A percentile compares a stretch with the other conserved stretches of the same genome.
Evolutionary conservation across 2,888 invertebrate species (phyloP).

Genomic region (Heliconius cydno): DNA sequence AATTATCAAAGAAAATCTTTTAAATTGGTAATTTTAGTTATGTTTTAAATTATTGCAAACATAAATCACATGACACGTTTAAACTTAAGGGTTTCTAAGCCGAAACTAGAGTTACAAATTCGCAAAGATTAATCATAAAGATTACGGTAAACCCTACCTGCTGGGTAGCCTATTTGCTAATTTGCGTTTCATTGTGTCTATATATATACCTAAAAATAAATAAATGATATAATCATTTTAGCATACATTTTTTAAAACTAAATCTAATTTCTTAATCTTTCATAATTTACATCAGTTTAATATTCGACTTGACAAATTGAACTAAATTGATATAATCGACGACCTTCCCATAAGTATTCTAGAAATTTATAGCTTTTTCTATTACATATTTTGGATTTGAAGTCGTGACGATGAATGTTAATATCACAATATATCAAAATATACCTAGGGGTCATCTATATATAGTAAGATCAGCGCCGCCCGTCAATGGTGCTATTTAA

Average conservation of each 20-base stretch:
- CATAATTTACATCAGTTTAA: too few species aligned
- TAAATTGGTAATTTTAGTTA: neutral
- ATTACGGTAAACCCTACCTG: conserved; percentile 68
- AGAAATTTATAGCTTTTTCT: neutral
- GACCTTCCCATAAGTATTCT: neutral
- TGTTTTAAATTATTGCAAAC: conserved; percentile 29
- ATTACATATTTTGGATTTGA: neutral
- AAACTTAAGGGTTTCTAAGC: conserved; percentile 33
- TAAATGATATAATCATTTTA: too few species aligned
- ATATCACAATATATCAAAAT: conserved; percentile 3
- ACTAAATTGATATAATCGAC: neutral
- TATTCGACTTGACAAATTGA: neutral
- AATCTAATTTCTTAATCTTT: too few species aligned
- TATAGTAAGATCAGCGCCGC: conserved; percentile 54
- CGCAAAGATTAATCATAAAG: conserved; percentile 72
- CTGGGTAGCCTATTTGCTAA: conserved; percentile 69
- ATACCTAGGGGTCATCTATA: conserved; percentile 6
- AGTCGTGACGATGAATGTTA: conserved; percentile 3
- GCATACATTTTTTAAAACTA: too few species aligned
- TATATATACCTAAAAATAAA: neutral
- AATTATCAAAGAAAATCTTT: neutral
- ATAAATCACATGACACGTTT: conserved; percentile 32
- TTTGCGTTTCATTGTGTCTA: conserved; percentile 74
- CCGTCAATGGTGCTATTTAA: conserved; percentile 74
- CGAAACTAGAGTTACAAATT: conserved; percentile 56